A percentile compares a stretch with the other conserved stretches of the same genome.
Evolutionary conservation across 92 coral and sea anemone species (phyloP).

Genomic region (Plumapathes pennacea): DNA sequence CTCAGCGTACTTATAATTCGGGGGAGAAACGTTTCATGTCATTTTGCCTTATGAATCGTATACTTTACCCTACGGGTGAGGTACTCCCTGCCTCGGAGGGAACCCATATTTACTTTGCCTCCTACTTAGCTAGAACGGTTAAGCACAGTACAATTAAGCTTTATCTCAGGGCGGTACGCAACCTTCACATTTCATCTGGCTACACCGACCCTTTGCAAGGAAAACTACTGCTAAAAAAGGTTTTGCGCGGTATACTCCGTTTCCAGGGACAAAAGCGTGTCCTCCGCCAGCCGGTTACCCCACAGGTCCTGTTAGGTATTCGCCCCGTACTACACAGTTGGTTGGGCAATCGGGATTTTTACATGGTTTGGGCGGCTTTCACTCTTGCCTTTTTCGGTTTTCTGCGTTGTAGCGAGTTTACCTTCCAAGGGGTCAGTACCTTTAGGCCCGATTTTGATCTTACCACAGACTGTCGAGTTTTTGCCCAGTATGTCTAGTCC

Average conservation of each 20-base stretch:
- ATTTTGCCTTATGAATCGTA: slow-evolving; percentile 1
- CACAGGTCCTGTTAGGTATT: background rate
- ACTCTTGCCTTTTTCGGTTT: too few species aligned
- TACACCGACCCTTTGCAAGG: slow-evolving; percentile 12
- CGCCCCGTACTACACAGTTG: background rate
- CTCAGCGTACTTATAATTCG: background rate
- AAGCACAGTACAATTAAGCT: slow-evolving; percentile 1
- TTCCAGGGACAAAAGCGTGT: slow-evolving; percentile 4
- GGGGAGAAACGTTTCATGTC: slow-evolving; percentile 2
- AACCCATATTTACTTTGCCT: slow-evolving; percentile 5
- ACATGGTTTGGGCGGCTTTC: too few species aligned
- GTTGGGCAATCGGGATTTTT: too few species aligned
- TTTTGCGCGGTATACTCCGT: slow-evolving; percentile 12
- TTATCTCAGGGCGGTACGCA: too few species aligned
- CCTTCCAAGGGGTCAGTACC: too few species aligned
- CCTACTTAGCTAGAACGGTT: background rate
- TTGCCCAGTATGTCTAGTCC: too few species aligned
- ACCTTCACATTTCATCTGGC: too few species aligned
- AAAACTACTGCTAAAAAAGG: background rate
- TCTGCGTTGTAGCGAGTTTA: too few species aligned
- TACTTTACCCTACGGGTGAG: background rate
- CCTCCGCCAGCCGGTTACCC: slow-evolving; percentile 7
- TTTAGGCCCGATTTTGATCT: too few species aligned
- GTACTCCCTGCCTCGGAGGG: slow-evolving; percentile 10
- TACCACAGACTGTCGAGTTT: too few species aligned